These are phyloP conservation scores for Panulirus ornatus DNA, from an alignment of 1,140 invertebrate species.

Conservation along the genomic window DNA sequence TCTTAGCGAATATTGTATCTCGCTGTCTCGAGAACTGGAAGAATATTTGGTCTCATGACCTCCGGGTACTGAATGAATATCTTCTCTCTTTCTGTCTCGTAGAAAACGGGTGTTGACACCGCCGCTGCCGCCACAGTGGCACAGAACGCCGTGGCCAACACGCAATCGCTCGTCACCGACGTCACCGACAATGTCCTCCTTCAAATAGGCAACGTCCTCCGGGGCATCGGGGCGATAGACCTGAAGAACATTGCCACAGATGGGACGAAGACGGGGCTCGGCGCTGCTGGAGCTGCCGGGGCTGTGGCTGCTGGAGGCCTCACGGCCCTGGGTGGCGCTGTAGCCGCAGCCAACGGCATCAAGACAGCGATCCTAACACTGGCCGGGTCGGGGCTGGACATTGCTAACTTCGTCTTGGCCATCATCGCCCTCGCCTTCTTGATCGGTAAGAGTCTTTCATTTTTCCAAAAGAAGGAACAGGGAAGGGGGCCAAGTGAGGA, in stretches of 20 bases:
- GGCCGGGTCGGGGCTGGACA: background rate
- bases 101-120: no score
- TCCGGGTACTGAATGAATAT: no score
- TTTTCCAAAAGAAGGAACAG: no score
- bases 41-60: no score
- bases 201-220: background rate
- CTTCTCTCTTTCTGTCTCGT: no score
- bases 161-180: no score
- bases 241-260: no score
- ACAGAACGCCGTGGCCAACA: background rate
- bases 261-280: background rate
- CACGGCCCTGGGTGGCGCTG: background rate
- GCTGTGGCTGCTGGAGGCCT: background rate
- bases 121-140: no score
- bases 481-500: no score
- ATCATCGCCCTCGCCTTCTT: conserved; percentile 1
- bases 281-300: background rate
- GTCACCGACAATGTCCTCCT: background rate
- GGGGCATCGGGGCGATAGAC: no score
- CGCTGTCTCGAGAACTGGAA: no score
- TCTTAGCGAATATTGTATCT: no score
- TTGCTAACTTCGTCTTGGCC: background rate
- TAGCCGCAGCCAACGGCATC: background rate
- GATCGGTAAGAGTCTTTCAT: background rate
- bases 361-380: background rate